Base-by-base conservation (phyloP, 2,113 vertebrate genomes). In the Aythya baeri region DNA sequence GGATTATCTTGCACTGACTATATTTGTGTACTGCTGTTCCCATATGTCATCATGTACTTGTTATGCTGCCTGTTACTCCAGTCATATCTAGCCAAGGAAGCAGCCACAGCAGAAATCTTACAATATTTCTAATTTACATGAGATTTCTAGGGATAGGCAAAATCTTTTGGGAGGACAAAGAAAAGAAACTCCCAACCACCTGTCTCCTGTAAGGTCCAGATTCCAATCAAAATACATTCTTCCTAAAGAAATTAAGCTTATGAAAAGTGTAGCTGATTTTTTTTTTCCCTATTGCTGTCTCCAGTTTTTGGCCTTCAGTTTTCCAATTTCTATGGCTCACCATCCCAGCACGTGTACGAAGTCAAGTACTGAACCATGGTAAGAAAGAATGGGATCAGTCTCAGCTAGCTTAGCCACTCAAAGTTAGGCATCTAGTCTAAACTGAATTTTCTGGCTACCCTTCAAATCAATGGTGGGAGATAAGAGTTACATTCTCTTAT, bases 1-100 rank as follows among this genome's bases (percentile, higher is more conserved):
- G 84, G 83, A 88, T 92, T 96, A 79, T 72, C 61, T 23, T 70
- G 49, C 65, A 61, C 34, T 6, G 10, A 58, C 17, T 44, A 9
- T 59, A 75, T 91, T 77, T 93, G 84, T 91, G 83, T 77, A 72
- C 54, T 46, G 63, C 43, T 83, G 34, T 87, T 92, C 80, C 81
- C 61, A 52, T 12, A 32, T 61, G 77, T 44, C 67, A 76, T n/a
- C 32, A 7, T 38, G 15, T 77, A 27, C 63, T 97, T 96, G 78
- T 63, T 83, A 92, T 76, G 73, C 83, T 31, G 55, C 61, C 67
- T 65, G 20, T 32, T 82, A 76, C 59, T 94, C 59, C 49, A 38
- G 25, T 27, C 38, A 13, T 85, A 62, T 52, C 63, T 6, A 50
- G 50, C 62, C 43, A 72, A 84, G 61, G 58, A 75, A 85, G 36